phyloP scores from a whole-genome alignment of 2,888 invertebrate genomes.

The Drosophila affinis region DNA sequence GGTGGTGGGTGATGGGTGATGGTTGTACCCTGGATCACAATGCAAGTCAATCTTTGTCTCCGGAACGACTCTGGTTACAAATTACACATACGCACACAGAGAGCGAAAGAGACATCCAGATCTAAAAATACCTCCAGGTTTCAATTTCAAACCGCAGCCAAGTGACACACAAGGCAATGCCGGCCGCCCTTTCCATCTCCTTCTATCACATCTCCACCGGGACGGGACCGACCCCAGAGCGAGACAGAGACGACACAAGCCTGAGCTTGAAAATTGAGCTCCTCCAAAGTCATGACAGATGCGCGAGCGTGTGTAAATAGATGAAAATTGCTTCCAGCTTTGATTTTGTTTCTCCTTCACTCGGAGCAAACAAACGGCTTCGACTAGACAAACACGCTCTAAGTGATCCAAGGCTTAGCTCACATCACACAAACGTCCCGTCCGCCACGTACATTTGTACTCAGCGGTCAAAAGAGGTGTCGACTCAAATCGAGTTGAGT shows the following conservation, averaged over 20 bases:
- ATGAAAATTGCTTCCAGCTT: conserved; percentile 63
- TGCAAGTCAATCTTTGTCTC: conserved; percentile 27
- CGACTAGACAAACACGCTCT: conserved; percentile 50
- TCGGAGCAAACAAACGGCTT: conserved; percentile 34
- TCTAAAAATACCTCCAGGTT: conserved; percentile 62
- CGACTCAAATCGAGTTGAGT: conserved; percentile 2
- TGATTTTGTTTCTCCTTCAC: conserved; percentile 25
- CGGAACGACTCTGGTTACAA: conserved; percentile 1
- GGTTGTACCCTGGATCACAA: conserved; percentile 25
- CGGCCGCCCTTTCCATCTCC: conserved; percentile 6
- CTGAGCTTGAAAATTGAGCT: conserved; percentile 30
- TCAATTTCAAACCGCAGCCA: conserved; percentile 73
- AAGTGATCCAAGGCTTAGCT: conserved; percentile 42
- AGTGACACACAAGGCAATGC: conserved; percentile 66
- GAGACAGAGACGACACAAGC: conserved; percentile 22
- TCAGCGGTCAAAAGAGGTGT: not conserved
- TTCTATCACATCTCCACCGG: not conserved
- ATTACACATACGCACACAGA: not conserved
- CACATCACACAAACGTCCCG: conserved; percentile 27
- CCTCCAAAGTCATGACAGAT: conserved; percentile 1
- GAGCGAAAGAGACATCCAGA: conserved; percentile 24
- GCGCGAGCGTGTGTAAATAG: conserved; percentile 56
- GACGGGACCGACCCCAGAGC: not conserved
- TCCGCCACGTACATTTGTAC: conserved; percentile 22
- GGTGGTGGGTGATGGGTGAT: not conserved